Evolutionary conservation across 2,888 invertebrate species (phyloP), one percentile per base, ranked within the genome.

Genomic region (Agrochola lychnidis): DNA sequence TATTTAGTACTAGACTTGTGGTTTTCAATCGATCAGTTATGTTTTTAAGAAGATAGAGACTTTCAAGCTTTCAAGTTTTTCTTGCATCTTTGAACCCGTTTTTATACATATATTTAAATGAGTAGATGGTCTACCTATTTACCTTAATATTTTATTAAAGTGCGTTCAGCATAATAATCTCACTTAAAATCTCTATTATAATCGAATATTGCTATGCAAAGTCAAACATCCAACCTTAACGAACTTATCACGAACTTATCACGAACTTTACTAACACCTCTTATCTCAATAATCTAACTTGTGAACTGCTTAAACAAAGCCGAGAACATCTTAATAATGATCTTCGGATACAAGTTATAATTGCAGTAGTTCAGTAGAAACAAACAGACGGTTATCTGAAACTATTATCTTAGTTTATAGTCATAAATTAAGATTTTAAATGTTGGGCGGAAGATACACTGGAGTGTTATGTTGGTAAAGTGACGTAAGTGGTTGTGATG

Each of bases 361-460:
- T 87, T 83, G 79, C 82, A 80, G 80, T 78, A 74, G 87, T 76
- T 81, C 66, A 71, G 82, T 71, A 82, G 79, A 80, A 87, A 86
- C 90, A 86, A 87, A 87, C 88, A 80, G 78, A 84, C 85, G 74
- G 71, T 83, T 84, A 87, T 87, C 89, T 76, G 22, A 36, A 79
- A 79, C 81, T 84, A 86, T 88, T 89, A 90, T 90, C 89, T 85
- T 74, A 74, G 86, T 83, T 89, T 87, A 84, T 84, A 87, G 87
- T 91, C 87, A 89, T 92, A 91, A 91, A 93, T 92, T 86, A 82
- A 90, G 90, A 89, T 92, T 90, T 92, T 87, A 89, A 83, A 85
- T 85, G 48, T 80, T 77, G 82, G 78, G 87, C 75, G 36, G 78
- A 71, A 74, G 64, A 36, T 71, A 86, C 81, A 87, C 80, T 74